phyloP scores from a whole-genome alignment of 2,888 invertebrate genomes.

The Autographa pulchrina region DNA sequence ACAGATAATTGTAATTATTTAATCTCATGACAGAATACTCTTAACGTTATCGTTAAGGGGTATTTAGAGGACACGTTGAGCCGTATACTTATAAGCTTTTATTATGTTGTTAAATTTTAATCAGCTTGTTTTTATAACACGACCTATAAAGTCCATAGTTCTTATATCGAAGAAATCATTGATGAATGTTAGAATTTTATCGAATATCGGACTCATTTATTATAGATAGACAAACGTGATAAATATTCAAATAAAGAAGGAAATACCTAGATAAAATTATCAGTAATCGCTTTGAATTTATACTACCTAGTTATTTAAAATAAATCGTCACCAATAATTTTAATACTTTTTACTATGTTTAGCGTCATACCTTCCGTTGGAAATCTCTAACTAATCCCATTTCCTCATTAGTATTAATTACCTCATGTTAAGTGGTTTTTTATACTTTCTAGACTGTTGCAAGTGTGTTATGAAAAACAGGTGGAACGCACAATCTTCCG shows the following conservation, averaged over 20 bases:
- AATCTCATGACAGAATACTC: neutral
- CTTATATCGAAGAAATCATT: slow-evolving; percentile 10
- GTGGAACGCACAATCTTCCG: slow-evolving; percentile 43
- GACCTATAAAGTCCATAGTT: neutral
- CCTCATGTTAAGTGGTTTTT: slow-evolving; percentile 33
- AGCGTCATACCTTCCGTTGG: neutral
- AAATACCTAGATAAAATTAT: slow-evolving; percentile 29
- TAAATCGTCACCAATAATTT: slow-evolving; percentile 7
- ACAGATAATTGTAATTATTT: slow-evolving; percentile 1
- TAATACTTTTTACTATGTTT: neutral
- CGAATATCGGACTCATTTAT: slow-evolving; percentile 28
- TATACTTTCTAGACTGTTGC: slow-evolving; percentile 34
- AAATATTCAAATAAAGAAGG: slow-evolving; percentile 35
- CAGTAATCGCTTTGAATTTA: slow-evolving; percentile 19
- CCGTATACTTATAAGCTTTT: neutral
- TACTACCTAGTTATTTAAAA: slow-evolving; percentile 17
- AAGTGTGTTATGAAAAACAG: slow-evolving; percentile 37
- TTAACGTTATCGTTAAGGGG: neutral
- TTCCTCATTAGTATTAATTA: slow-evolving; percentile 39
- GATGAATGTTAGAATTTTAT: slow-evolving; percentile 19
- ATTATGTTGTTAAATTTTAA: neutral
- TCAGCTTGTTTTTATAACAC: neutral
- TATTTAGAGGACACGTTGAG: neutral
- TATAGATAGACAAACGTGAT: slow-evolving; percentile 7
- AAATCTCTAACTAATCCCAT: slow-evolving; percentile 29